phyloP scores from a whole-genome alignment of 2,888 invertebrate genomes.

The Synanthedon andrenaeformis region DNA sequence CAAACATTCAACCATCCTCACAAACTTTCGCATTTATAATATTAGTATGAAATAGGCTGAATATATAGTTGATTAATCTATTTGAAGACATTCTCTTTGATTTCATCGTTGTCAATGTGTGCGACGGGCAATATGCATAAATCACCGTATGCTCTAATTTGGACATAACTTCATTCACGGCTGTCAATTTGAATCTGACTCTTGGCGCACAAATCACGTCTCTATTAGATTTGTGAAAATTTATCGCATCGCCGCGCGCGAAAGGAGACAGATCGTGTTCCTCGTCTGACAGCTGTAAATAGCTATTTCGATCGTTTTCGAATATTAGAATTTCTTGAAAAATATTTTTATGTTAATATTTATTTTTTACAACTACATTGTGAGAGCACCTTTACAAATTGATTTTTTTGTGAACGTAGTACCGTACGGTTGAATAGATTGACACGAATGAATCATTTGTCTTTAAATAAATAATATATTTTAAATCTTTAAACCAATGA shows the following conservation, averaged over 20 bases:
- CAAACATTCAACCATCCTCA: no score
- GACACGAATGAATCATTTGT: no score
- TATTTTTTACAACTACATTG: not conserved
- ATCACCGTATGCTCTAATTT: not conserved
- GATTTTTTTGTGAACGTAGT: no score
- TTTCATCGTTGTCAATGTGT: no score
- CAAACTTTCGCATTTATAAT: no score
- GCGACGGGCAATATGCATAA: not conserved
- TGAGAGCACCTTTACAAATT: no score
- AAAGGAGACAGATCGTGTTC: conserved; percentile 23
- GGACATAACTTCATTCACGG: not conserved
- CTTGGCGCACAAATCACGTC: conserved; percentile 27
- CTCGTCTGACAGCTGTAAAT: conserved; percentile 11
- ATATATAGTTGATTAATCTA: no score
- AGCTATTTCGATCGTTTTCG: conserved; percentile 17
- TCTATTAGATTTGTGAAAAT: conserved; percentile 33
- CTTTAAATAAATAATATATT: no score
- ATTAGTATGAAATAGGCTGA: no score
- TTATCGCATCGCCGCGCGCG: conserved; percentile 27
- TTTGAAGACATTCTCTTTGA: no score
- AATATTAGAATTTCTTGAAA: conserved; percentile 5
- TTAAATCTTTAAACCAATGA: no score
- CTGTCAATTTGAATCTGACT: conserved; percentile 19
- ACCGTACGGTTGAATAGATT: no score
- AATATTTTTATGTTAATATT: not conserved